These are phyloP conservation scores for Dipus sagitta DNA, from an alignment of 2,797 vertebrate genomes.

Conservation along the genomic window DNA sequence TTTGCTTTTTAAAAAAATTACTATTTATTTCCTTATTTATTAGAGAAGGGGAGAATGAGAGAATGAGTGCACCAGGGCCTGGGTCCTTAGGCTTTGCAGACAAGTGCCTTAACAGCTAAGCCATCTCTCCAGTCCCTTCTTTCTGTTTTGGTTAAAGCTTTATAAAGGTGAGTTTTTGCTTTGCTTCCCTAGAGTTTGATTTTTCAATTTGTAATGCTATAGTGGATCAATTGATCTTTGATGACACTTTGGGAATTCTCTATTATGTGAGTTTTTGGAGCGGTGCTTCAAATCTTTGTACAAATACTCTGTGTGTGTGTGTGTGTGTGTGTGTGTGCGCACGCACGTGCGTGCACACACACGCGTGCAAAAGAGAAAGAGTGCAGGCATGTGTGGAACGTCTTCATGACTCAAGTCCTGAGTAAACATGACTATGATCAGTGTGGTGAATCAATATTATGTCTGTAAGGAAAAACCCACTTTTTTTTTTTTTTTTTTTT, in stretches of 20 bases:
- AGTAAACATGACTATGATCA: neutral
- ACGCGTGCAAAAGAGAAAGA: too few relatives aligned
- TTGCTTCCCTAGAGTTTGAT: conserved; percentile 4
- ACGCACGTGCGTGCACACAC: too few relatives aligned
- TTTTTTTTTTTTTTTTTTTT: too few relatives aligned
- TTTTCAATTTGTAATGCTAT: neutral
- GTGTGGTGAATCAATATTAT: neutral
- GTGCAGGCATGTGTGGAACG: neutral
- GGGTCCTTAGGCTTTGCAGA: too few relatives aligned
- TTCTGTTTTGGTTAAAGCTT: neutral
- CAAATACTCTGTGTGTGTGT: neutral
- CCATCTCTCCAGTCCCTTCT: neutral
- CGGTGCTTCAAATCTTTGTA: neutral
- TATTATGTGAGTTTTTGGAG: neutral
- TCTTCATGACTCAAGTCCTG: conserved; percentile 13
- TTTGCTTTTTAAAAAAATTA: too few relatives aligned
- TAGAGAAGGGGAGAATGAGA: too few relatives aligned
- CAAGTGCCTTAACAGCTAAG: too few relatives aligned
- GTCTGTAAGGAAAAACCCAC: neutral
- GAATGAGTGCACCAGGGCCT: too few relatives aligned
- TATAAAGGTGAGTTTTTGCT: conserved; percentile 22
- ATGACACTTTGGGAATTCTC: neutral
- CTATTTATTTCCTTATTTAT: too few relatives aligned
- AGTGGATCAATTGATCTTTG: neutral
- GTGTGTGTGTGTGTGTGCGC: neutral